phyloP scores from a whole-genome alignment of 1,140 invertebrate genomes.

The Acyrthosiphon pisum region DNA sequence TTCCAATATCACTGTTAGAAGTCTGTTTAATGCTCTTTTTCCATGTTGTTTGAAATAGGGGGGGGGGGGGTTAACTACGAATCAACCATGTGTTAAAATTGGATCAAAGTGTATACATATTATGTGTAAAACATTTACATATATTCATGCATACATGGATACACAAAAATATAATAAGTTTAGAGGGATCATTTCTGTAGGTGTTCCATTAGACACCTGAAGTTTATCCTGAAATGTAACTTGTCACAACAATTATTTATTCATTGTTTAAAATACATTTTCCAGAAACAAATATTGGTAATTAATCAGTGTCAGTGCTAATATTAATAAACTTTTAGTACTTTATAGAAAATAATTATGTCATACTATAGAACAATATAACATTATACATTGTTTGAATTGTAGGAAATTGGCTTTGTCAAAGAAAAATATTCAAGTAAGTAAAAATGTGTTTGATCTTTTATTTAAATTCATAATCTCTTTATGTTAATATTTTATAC shows the following conservation, averaged over 20 bases:
- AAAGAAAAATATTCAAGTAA: no score
- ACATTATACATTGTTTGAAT: no score
- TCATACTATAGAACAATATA: no score
- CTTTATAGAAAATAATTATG: no score
- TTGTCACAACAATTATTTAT: constrained; percentile 52
- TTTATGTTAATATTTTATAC: background rate
- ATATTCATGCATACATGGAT: background rate
- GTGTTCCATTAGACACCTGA: constrained; percentile 31
- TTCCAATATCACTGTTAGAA: background rate
- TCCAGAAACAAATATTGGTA: background rate
- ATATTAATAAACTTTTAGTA: background rate
- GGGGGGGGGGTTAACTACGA: background rate
- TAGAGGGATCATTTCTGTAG: constrained; percentile 9
- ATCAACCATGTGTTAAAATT: constrained; percentile 23
- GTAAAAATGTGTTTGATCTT: no score
- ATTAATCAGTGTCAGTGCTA: constrained; percentile 14
- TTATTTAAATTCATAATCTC: background rate
- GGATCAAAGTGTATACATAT: background rate
- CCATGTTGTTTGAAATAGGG: background rate
- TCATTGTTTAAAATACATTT: background rate
- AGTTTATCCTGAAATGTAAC: constrained; percentile 52
- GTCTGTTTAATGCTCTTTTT: background rate
- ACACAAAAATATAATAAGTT: background rate
- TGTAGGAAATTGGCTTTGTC: no score
- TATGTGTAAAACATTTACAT: background rate